phyloP scores from a whole-genome alignment of 2,797 vertebrate genomes.

The Pseudochaenichthys georgianus region DNA sequence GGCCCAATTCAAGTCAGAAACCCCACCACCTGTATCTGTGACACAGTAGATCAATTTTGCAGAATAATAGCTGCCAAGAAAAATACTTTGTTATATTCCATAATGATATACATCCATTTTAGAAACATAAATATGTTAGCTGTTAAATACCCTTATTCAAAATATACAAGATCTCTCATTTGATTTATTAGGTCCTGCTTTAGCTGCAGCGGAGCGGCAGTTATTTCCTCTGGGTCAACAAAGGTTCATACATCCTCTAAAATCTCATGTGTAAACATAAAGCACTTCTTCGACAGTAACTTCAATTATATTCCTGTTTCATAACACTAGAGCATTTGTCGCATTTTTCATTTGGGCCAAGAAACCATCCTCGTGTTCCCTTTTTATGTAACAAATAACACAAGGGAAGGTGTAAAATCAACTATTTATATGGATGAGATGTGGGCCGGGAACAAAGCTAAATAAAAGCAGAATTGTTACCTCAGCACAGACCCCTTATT shows the following conservation, averaged over 20 bases:
- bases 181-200: slow-evolving; percentile 62
- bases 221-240: slow-evolving; percentile 42
- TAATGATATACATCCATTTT: slow-evolving; percentile 74
- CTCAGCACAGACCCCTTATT: slow-evolving; percentile 20
- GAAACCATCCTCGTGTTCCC: slow-evolving; percentile 25
- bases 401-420: slow-evolving; percentile 39
- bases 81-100: slow-evolving; percentile 66
- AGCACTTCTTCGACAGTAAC: slow-evolving; percentile 48
- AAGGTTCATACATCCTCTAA: slow-evolving; percentile 53
- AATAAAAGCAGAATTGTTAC: slow-evolving; percentile 33
- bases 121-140: slow-evolving; percentile 72
- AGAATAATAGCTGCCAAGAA: slow-evolving; percentile 82
- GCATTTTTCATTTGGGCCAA: slow-evolving; percentile 44
- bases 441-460: slow-evolving; percentile 25
- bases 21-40: slow-evolving; percentile 65
- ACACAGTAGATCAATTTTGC: slow-evolving; percentile 78
- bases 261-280: slow-evolving; percentile 60
- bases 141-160: slow-evolving; percentile 62
- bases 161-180: slow-evolving; percentile 72
- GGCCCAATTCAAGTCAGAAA: slow-evolving; percentile 77
- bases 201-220: slow-evolving; percentile 53
- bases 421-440: slow-evolving; percentile 38
- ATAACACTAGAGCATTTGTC: slow-evolving; percentile 41
- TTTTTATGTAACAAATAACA: slow-evolving; percentile 43
- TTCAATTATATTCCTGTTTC: slow-evolving; percentile 45